These are phyloP conservation scores for Ormyrus labotus DNA, from an alignment of 2,888 invertebrate genomes.

Conservation along the genomic window DNA sequence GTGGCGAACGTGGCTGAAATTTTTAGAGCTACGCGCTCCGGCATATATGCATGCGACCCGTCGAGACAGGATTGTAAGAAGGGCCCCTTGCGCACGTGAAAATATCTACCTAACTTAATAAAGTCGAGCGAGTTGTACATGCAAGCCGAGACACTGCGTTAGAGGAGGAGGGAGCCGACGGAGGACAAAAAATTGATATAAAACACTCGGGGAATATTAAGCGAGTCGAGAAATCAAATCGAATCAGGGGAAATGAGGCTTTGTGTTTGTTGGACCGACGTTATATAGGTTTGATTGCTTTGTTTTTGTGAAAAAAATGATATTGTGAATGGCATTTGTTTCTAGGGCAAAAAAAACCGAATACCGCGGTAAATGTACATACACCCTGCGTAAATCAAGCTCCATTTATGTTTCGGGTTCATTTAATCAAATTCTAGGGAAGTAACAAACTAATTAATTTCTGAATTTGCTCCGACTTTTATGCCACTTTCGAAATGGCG, in stretches of 20 bases:
- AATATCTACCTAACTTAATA: slow-evolving; percentile 55
- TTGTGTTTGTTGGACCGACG: no score
- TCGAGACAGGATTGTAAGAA: slow-evolving; percentile 33
- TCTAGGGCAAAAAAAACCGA: no score
- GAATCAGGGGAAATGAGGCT: no score
- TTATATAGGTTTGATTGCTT: no score
- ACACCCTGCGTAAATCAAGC: no score
- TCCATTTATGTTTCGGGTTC: no score
- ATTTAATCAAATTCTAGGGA: no score
- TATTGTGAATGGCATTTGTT: no score
- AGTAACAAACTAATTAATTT: no score
- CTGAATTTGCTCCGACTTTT: no score
- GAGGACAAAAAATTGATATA: slow-evolving; percentile 27
- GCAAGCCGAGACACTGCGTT: slow-evolving; percentile 15
- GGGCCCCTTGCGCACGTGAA: slow-evolving; percentile 36
- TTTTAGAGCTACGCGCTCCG: slow-evolving; percentile 54
- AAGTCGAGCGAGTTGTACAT: slow-evolving; percentile 40
- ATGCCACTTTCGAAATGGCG: no score
- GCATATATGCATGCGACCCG: background rate
- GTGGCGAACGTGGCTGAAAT: slow-evolving; percentile 68
- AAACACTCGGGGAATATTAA: slow-evolving; percentile 20
- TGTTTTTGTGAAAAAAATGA: background rate
- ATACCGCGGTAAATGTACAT: no score
- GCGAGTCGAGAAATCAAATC: slow-evolving; percentile 14
- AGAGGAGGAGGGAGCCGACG: background rate